Evolutionary conservation across 2,888 invertebrate genomes (phyloP), one percentile per base, ranked within the genome.

Genomic region (Venusia cambrica): DNA sequence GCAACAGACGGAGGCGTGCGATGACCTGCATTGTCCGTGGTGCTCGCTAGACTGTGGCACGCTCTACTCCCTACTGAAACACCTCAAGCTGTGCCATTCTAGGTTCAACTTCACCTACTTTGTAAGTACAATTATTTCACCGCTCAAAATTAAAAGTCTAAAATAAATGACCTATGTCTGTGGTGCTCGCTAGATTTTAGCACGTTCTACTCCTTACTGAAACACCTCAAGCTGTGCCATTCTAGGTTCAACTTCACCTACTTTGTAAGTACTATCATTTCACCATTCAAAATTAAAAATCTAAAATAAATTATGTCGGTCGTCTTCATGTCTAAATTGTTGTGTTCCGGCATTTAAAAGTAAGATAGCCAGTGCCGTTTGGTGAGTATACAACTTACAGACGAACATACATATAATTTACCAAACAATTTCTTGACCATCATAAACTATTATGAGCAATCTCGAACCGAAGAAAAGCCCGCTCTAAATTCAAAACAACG

Each of bases 1-100:
- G 22, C 98, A 98, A 68, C 97, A 97, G 80, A 98, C 97, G 0
- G 97, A 97, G 78, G 96, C 97, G 4, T 94, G 96, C 45, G 95
- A 96, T 62, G 97, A 97, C 83, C 89, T 97, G 28, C 94, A 94
- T 66, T 98, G 98, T 69, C 98, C 98, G 1, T 98, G 98, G 98
- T 98, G 98, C 73, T 94, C 94, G 3, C 84, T 98, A 8, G 95
- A 97, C 78, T 98, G 97, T 61, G 91, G 93, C 31, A 90, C 92
- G 15, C 88, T 98, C 9, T 97, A 97, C 77, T 94, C 96, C 0
- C 85, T 98, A 48, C 89, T 98, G 17, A 98, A 97, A 71, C 98
- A 98, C 74, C 90, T 98, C 33, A 97, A 97, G 73, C 85, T 97
- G 21, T 97, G 97, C 70, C 98, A 98, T 81, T 94, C 96, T 2